Conservation (phyloP, 2,888 invertebrate genomes). For the Arctia plantaginis region DNA sequence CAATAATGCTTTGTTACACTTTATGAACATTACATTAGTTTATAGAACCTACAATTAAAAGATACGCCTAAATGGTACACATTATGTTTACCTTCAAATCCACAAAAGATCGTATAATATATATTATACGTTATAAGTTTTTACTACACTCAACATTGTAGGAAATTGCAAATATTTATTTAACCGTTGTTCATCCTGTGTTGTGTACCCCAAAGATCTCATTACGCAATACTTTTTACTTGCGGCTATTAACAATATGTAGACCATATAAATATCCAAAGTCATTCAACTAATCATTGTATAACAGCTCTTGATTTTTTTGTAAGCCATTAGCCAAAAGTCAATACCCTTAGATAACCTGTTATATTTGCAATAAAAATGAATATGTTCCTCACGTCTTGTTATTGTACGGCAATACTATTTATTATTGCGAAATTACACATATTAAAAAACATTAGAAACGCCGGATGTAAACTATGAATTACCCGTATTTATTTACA, state of each 20-base stretch:
- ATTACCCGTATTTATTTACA: background rate
- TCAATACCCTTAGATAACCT: conserved; percentile 1
- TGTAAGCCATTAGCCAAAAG: background rate
- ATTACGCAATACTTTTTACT: background rate
- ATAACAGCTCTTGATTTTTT: background rate
- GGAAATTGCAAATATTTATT: background rate
- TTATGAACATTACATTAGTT: too few relatives aligned
- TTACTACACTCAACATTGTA: background rate
- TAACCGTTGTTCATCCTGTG: background rate
- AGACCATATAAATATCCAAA: background rate
- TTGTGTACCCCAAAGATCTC: background rate
- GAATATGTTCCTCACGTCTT: background rate
- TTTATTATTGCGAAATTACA: background rate
- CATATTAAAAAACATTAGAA: background rate
- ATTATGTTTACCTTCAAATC: background rate
- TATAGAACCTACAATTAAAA: too few relatives aligned
- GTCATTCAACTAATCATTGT: background rate
- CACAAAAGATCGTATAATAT: background rate
- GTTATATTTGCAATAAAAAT: background rate
- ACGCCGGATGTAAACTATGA: background rate
- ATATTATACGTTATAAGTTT: background rate
- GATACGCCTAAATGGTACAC: too few relatives aligned
- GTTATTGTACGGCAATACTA: background rate
- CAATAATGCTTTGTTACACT: too few relatives aligned
- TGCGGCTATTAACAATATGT: background rate